A percentile compares a stretch with the other conserved stretches of the same genome.
phyloP scores from a whole-genome alignment of 2,113 vertebrate genomes.

The Megaceryle torquata region DNA sequence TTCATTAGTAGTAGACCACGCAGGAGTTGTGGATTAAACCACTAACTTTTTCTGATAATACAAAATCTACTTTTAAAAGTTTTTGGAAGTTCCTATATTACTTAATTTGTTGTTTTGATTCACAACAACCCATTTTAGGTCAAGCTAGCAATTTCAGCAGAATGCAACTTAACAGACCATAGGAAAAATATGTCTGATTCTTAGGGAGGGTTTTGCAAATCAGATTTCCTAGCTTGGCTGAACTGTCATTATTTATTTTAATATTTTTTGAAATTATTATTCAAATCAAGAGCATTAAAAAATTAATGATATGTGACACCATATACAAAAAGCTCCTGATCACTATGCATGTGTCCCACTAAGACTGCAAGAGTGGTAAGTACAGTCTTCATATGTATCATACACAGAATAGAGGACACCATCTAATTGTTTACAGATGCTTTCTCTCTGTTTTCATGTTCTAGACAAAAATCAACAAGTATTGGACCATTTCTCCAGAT shows the following conservation, averaged over 20 bases:
- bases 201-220: background rate
- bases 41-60: background rate
- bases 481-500: background rate
- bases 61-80: background rate
- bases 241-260: background rate
- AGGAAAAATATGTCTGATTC: background rate
- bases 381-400: background rate
- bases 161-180: background rate
- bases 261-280: background rate
- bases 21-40: background rate
- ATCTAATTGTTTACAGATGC: background rate
- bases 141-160: background rate
- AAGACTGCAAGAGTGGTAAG: background rate
- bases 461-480: background rate
- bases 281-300: background rate
- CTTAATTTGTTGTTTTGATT: background rate
- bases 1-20: conserved; percentile 53
- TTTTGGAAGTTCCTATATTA: background rate
- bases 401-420: background rate
- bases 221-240: background rate
- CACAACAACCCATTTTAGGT: background rate
- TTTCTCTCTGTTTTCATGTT: background rate
- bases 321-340: background rate
- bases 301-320: background rate
- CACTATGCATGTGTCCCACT: background rate